Evolutionary conservation across 2,113 vertebrate genomes (phyloP).

Genomic region (Mobula hypostoma): DNA sequence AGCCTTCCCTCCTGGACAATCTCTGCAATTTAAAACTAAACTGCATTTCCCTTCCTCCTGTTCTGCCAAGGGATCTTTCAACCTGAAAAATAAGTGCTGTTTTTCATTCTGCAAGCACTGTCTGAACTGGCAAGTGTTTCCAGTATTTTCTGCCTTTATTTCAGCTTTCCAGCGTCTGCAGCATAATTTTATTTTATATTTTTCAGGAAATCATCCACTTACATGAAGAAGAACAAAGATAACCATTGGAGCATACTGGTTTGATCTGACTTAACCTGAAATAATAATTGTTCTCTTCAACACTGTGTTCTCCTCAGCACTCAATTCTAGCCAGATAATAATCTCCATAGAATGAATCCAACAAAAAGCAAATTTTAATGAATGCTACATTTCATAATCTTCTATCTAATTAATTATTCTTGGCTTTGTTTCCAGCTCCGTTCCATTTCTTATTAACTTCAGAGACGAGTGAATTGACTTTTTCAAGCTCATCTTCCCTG

Average conservation of each 20-base stretch:
- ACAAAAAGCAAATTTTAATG: not conserved
- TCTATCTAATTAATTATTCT: not conserved
- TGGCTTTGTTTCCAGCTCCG: not conserved
- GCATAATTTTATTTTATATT: too few relatives aligned
- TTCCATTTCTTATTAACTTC: not conserved
- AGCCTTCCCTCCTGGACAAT: too few relatives aligned
- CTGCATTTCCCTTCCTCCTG: too few relatives aligned
- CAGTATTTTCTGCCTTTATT: too few relatives aligned
- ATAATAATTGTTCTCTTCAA: not conserved
- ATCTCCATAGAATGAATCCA: not conserved
- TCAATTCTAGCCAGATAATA: not conserved
- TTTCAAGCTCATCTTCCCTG: not conserved
- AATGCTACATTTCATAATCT: constrained; percentile 24
- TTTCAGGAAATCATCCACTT: not conserved
- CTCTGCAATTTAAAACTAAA: too few relatives aligned
- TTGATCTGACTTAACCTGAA: not conserved
- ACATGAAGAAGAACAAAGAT: not conserved
- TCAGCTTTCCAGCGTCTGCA: too few relatives aligned
- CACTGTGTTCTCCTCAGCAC: not conserved
- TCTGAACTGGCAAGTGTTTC: too few relatives aligned
- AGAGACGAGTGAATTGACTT: not conserved
- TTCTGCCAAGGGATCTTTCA: too few relatives aligned
- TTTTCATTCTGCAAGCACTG: too few relatives aligned
- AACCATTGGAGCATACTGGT: not conserved
- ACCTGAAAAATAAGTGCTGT: too few relatives aligned